Percentiles rank a stretch among this genome's conserved stretches.
Conservation (phyloP, 2,797 vertebrate genomes). For the Malacoraja senta region DNA sequence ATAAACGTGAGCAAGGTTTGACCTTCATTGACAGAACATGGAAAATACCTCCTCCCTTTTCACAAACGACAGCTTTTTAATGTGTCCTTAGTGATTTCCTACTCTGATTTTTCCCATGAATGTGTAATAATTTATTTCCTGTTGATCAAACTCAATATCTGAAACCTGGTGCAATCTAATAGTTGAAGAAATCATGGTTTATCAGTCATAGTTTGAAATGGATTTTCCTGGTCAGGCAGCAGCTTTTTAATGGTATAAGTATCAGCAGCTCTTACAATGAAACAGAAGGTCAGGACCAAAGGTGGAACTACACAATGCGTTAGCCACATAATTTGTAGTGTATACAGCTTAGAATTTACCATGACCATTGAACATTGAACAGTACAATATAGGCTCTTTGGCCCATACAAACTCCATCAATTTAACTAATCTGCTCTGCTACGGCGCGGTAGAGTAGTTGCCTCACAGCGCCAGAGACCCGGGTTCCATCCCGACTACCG, state of each 20-base stretch:
- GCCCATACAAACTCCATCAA: too few relatives aligned
- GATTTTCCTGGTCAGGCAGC: background rate
- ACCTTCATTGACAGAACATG: background rate
- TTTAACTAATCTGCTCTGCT: too few relatives aligned
- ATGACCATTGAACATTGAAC: too few relatives aligned
- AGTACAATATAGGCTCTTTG: too few relatives aligned
- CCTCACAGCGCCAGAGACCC: too few relatives aligned
- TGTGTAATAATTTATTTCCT: constrained; percentile 2
- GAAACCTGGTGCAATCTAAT: background rate
- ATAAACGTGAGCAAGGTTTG: background rate
- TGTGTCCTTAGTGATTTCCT: constrained; percentile 1
- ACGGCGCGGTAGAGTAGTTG: too few relatives aligned
- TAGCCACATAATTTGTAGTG: background rate
- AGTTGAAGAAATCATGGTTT: background rate
- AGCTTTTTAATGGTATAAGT: background rate
- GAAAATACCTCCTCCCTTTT: background rate
- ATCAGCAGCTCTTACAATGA: background rate
- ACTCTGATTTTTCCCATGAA: background rate
- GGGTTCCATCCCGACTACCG: too few relatives aligned
- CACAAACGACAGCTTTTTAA: background rate
- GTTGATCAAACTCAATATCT: background rate
- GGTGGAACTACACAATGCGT: background rate
- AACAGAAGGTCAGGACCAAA: background rate
- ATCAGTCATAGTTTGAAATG: background rate
- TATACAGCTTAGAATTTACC: too few relatives aligned